Base-by-base conservation (phyloP, 2,888 invertebrate species). In the Deilephila porcellus region DNA sequence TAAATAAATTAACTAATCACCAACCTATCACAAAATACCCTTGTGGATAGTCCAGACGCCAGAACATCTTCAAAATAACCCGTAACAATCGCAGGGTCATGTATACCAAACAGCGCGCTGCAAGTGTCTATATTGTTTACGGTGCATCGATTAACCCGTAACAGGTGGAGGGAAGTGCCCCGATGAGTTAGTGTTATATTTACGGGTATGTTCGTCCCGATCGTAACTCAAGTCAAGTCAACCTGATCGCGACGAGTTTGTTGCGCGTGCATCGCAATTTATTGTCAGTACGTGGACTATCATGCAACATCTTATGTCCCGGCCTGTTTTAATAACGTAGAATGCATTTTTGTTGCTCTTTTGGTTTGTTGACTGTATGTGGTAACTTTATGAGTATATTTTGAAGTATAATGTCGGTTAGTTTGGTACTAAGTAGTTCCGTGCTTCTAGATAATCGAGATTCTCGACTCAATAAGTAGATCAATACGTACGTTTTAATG, bases 171-270 rank as follows among this genome's bases (percentile, higher is more conserved):
- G 82, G 82, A 90, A 93, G 87, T 88, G 88, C 89, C 82, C 77
- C 84, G 79, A 83, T 90, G 91, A 92, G 88, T 89, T 90, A 93
- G 89, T 87, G 91, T 89, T 89, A 90, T 91, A 91, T 90, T 90
- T 90, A 90, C 87, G 74, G 70, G 70, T 52, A 60, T 74, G 74
- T 74, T 73, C 73, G 73, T 73, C 73, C 74, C 82, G 80, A 67
- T 78, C 85, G 82, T 86, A 84, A 85, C 84, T 84, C 85, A 86
- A 82, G 83, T 67, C 67, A 67, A 67, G 17, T 67, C 67, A 81
- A 83, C 81, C 78, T 81, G 79, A 60, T 59, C 72, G 74, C 74
- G 71, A 72, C 72, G 72, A 71, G 62, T 73, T 71, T 62, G 72
- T 70, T 73, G 73, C 56, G 70, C 71, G 20, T 74, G 71, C 63